Percentiles rank a stretch among this genome's conserved stretches.
These are phyloP conservation scores for Trogon surrucura DNA, from an alignment of 2,113 vertebrate species.

Conservation along the genomic window DNA sequence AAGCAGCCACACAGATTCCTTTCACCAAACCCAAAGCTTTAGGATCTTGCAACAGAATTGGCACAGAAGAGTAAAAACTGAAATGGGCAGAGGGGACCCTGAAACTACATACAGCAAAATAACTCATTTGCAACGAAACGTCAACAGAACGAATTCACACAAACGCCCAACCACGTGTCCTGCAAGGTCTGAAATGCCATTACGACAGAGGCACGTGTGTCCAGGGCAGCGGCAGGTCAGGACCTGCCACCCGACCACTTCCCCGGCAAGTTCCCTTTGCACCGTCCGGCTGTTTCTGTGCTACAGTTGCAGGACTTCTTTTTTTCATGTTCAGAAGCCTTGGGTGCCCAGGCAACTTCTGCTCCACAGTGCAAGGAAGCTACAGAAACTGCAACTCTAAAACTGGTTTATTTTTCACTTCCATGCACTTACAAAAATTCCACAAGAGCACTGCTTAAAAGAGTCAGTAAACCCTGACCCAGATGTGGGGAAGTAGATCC, in stretches of 20 bases:
- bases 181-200: neutral
- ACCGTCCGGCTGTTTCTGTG: neutral
- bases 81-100: neutral
- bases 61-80: neutral
- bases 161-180: neutral
- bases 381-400: neutral
- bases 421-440: neutral
- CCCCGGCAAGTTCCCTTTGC: neutral
- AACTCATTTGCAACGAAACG: neutral
- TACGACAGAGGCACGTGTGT: neutral
- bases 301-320: neutral
- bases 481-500: neutral
- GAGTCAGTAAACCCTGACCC: neutral
- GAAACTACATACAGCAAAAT: neutral
- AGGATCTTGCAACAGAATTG: neutral
- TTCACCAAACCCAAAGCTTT: neutral
- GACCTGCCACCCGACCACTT: neutral
- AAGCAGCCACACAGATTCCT: neutral
- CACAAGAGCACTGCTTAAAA: neutral
- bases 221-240: neutral
- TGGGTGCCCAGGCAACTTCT: constrained; percentile 31
- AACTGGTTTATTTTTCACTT: neutral
- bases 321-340: neutral
- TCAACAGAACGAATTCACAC: neutral
- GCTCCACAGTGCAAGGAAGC: neutral